Conservation (phyloP, 2,113 vertebrate genomes). For the Indri indri region DNA sequence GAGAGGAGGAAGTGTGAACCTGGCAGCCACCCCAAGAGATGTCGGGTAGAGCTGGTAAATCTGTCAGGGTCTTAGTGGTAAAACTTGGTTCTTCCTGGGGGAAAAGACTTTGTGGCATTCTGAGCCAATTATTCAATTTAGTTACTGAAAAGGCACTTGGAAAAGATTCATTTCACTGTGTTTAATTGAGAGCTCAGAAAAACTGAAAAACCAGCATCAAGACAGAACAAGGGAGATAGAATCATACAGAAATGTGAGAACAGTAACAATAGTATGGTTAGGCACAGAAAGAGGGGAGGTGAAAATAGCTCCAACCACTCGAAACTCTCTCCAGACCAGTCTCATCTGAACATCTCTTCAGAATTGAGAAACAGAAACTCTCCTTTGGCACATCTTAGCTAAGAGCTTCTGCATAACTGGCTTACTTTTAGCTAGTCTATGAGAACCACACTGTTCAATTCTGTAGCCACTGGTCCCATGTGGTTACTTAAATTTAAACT, state of each 20-base stretch:
- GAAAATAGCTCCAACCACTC: background rate
- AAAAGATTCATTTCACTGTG: background rate
- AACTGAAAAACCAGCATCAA: background rate
- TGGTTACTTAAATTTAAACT: background rate
- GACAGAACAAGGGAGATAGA: background rate
- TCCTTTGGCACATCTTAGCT: background rate
- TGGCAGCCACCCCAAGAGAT: background rate
- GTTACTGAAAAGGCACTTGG: background rate
- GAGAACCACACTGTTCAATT: background rate
- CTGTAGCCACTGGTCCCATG: background rate
- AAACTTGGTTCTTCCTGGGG: conserved; percentile 36
- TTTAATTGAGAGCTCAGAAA: conserved; percentile 35
- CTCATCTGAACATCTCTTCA: background rate
- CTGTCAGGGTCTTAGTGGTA: background rate
- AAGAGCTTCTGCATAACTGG: background rate
- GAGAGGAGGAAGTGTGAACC: background rate
- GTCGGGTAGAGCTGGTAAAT: conserved; percentile 3
- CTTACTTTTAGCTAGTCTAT: background rate
- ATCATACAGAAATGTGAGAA: background rate
- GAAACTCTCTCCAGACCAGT: background rate
- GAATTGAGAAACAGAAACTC: background rate
- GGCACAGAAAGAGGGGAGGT: background rate
- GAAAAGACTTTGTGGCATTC: background rate
- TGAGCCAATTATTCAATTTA: background rate
- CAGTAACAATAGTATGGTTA: background rate